A percentile compares a stretch with the other conserved stretches of the same genome.
These are phyloP conservation scores for Brachirus orientalis DNA, from an alignment of 2,113 vertebrate genomes.

Conservation along the genomic window DNA sequence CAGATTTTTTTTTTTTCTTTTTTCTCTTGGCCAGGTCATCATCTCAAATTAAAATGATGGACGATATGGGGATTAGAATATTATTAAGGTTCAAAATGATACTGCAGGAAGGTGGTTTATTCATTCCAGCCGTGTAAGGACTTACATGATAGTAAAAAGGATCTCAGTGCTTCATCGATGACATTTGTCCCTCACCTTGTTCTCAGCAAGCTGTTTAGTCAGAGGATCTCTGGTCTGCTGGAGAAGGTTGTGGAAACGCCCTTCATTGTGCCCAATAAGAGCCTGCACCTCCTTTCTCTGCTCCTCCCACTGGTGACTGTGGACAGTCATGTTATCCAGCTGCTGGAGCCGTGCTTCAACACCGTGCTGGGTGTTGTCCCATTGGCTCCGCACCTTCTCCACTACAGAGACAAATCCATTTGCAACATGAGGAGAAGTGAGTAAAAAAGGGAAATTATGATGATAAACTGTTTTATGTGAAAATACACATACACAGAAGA, in stretches of 20 bases:
- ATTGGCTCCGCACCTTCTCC: slow-evolving; percentile 92
- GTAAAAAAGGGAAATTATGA: too few species aligned
- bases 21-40: slow-evolving; percentile 38
- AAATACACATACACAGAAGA: too few species aligned
- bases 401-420: slow-evolving; percentile 75
- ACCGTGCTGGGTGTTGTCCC: slow-evolving; percentile 92
- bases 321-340: slow-evolving; percentile 89
- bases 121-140: slow-evolving; percentile 32
- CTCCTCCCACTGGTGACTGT: slow-evolving; percentile 92
- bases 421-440: too few species aligned
- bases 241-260: slow-evolving; percentile 82
- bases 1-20: slow-evolving; percentile 7
- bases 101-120: slow-evolving; percentile 55
- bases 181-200: slow-evolving; percentile 81
- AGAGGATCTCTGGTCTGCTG: slow-evolving; percentile 86
- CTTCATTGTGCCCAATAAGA: slow-evolving; percentile 88
- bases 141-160: slow-evolving; percentile 15
- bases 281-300: slow-evolving; percentile 86
- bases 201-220: slow-evolving; percentile 88
- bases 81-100: slow-evolving; percentile 62
- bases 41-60: slow-evolving; percentile 64
- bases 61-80: slow-evolving; percentile 41
- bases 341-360: slow-evolving; percentile 90
- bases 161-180: slow-evolving; percentile 14
- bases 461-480: too few species aligned